Percentiles rank a stretch among this genome's conserved stretches.
phyloP scores from a whole-genome alignment of 2,888 invertebrate genomes.

The Drosophila flavopinicola region DNA sequence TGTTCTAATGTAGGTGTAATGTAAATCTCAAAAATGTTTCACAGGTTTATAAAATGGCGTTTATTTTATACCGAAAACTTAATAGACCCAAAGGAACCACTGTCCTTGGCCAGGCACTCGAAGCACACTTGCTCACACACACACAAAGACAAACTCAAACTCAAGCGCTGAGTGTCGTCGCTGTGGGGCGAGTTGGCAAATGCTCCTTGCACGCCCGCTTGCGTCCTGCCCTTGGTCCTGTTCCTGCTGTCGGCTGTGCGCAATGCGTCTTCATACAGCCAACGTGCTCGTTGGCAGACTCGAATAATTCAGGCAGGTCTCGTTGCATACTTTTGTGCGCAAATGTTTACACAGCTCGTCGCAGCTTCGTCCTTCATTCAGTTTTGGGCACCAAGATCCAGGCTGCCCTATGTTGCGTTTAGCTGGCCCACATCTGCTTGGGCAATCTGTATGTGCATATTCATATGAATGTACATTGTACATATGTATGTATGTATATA shows the following conservation, averaged over 20 bases:
- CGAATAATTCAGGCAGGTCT: conserved; percentile 71
- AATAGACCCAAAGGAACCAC: conserved; percentile 21
- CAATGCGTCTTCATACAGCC: conserved; percentile 44
- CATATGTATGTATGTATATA: conserved; percentile 1
- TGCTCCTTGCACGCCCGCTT: not conserved
- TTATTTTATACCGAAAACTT: not conserved
- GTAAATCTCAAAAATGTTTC: no score
- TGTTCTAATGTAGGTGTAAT: no score
- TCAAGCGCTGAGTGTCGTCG: conserved; percentile 38
- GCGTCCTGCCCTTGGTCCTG: no score
- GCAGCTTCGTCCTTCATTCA: conserved; percentile 52
- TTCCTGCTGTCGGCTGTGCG: conserved; percentile 28
- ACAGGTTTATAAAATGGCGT: no score
- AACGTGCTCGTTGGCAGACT: conserved; percentile 50
- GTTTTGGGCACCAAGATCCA: conserved; percentile 56
- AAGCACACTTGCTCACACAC: conserved; percentile 24
- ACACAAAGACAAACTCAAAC: conserved; percentile 8
- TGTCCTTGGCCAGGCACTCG: conserved; percentile 47
- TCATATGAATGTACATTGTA: conserved; percentile 34
- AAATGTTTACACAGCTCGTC: conserved; percentile 75
- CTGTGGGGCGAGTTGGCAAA: conserved; percentile 32
- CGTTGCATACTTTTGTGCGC: conserved; percentile 78
- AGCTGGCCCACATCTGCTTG: conserved; percentile 52
- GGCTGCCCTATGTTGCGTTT: conserved; percentile 29
- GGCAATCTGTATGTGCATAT: conserved; percentile 29